Conservation (phyloP, 2,113 vertebrate species). For the Triplophysa rosa region DNA sequence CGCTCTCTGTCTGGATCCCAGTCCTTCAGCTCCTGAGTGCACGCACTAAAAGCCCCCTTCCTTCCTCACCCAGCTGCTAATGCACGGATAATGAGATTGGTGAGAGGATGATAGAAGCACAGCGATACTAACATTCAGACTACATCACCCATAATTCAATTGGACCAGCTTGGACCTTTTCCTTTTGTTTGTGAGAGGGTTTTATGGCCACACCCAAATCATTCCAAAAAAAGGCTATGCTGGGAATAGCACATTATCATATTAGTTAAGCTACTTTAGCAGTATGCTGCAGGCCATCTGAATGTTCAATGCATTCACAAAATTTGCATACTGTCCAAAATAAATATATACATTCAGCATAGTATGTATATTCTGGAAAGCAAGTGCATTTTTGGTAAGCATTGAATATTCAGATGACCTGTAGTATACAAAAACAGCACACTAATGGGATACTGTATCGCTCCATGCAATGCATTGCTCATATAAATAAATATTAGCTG, state of each 20-base stretch:
- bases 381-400: no score
- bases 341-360: no score
- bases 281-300: not conserved
- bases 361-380: no score
- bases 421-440: not conserved
- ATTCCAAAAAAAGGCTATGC: not conserved
- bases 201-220: conserved; percentile 26
- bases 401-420: not conserved
- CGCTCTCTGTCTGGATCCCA: conserved; percentile 54
- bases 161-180: conserved; percentile 75
- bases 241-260: not conserved
- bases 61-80: conserved; percentile 79
- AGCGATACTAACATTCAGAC: conserved; percentile 87
- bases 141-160: conserved; percentile 95
- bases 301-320: no score
- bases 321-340: no score
- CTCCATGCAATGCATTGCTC: not conserved
- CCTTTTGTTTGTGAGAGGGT: conserved; percentile 41
- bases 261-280: not conserved
- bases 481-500: no score
- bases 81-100: conserved; percentile 92
- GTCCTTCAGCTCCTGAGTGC: conserved; percentile 57
- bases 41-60: conserved; percentile 69
- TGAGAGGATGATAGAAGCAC: conserved; percentile 81
- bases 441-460: not conserved